Percentiles rank a stretch among this genome's conserved stretches.
Conservation (phyloP, 2,113 vertebrate genomes). For the Leucosticte australis region DNA sequence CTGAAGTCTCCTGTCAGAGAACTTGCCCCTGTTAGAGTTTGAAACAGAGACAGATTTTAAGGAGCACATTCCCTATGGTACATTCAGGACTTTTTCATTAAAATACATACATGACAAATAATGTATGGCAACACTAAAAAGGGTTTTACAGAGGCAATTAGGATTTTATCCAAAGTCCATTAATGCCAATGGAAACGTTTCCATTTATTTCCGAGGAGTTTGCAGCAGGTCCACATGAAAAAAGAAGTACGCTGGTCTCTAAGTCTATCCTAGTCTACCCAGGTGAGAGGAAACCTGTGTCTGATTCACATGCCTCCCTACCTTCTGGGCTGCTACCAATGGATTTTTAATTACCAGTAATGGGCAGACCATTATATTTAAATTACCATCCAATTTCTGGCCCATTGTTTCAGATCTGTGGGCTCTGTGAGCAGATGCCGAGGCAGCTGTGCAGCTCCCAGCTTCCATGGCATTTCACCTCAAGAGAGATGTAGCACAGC, state of each 20-base stretch:
- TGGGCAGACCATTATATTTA: slow-evolving; percentile 13
- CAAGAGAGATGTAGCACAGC: not conserved
- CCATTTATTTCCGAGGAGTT: not conserved
- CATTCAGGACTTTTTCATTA: slow-evolving; percentile 6
- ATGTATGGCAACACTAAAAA: slow-evolving; percentile 22
- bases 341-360: slow-evolving; percentile 34
- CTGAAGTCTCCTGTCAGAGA: not conserved
- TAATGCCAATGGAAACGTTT: not conserved
- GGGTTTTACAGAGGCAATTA: slow-evolving; percentile 30
- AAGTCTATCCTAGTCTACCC: not conserved
- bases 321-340: not conserved
- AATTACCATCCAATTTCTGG: slow-evolving; percentile 21
- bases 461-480: slow-evolving; percentile 17
- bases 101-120: slow-evolving; percentile 29
- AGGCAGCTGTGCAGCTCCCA: slow-evolving; percentile 27
- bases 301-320: not conserved
- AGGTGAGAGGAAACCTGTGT: not conserved
- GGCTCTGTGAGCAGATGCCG: not conserved
- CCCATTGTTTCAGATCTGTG: slow-evolving; percentile 10
- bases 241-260: not conserved
- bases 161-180: slow-evolving; percentile 44
- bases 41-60: not conserved
- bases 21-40: not conserved
- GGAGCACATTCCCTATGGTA: not conserved
- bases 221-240: not conserved